A percentile compares a stretch with the other conserved stretches of the same genome.
phyloP scores from a whole-genome alignment of 1,140 invertebrate species.

The Stratiolaelaps scimitus region DNA sequence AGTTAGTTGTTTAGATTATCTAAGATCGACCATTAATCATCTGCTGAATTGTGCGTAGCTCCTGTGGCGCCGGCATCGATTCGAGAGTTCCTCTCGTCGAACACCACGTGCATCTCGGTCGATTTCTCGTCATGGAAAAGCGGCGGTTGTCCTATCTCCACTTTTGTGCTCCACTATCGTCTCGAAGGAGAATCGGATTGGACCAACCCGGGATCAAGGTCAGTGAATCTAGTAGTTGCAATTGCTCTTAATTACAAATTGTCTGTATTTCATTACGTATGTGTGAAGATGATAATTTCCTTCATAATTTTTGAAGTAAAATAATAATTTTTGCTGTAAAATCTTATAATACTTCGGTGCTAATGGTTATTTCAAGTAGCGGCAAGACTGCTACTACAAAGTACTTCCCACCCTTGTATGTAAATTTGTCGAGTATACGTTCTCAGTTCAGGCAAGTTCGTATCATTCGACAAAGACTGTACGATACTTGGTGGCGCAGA shows the following conservation, averaged over 20 bases:
- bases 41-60: slow-evolving; percentile 27
- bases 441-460: no score
- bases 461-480: no score
- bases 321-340: no score
- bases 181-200: slow-evolving; percentile 16
- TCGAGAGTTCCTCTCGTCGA: slow-evolving; percentile 48
- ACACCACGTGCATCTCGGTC: slow-evolving; percentile 56
- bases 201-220: slow-evolving; percentile 20
- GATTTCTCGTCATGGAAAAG: slow-evolving; percentile 62
- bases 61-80: slow-evolving; percentile 35
- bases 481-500: no score
- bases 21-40: no score
- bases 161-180: slow-evolving; percentile 64
- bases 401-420: no score
- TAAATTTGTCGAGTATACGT: no score
- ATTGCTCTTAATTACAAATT: background rate
- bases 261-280: background rate
- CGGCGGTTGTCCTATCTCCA: slow-evolving; percentile 61
- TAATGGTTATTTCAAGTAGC: no score
- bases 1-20: no score
- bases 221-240: background rate
- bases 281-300: background rate
- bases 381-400: no score
- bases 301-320: no score
- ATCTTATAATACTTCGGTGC: no score